Evolutionary conservation across 2,888 invertebrate species (phyloP), one percentile per base, ranked within the genome.

Genomic region (Charanyca ferruginea): DNA sequence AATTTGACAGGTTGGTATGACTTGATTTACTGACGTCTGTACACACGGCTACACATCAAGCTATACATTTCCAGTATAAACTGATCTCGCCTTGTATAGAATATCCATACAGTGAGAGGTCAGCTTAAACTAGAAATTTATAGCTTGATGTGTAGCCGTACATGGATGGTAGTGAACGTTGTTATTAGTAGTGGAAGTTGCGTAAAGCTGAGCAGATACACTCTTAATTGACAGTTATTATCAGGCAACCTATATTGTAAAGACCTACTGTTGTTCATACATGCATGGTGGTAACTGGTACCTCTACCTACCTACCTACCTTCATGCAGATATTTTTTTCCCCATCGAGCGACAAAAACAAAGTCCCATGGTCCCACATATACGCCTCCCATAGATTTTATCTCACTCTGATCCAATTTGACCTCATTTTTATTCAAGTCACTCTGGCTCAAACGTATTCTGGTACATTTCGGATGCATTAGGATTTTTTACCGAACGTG

Each of bases 401-500:
- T 91, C 87, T 89, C 80, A 73, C 84, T 83, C 87, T 87, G 91
- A 91, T 94, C 93, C 93, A 93, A 93, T 94, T 93, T 91, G 88
- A 89, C 87, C 91, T 92, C 90, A 94, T 94, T 94, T 87, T 90
- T 93, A 94, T 94, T 94, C 94, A 91, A 91, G 90, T 90, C 93
- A 90, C 89, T 84, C 86, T 82, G 85, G 75, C 84, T 85, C 85
- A 85, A 90, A 88, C 91, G 90, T 89, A 91, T 91, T 90, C 89
- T 82, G 89, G 89, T 91, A 89, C 88, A 92, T 93, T 93, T 91
- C 86, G 88, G 88, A 93, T 94, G 92, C 91, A 93, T 93, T 92
- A 91, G 88, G 87, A 86, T 87, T 89, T 89, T 86, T 77, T 81
- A 83, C 80, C 66, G 77, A 81, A 84, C 53, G 51, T 66, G 49